Evolutionary conservation across 2,113 vertebrate species (phyloP).

Genomic region (Rhabdomys dilectus): DNA sequence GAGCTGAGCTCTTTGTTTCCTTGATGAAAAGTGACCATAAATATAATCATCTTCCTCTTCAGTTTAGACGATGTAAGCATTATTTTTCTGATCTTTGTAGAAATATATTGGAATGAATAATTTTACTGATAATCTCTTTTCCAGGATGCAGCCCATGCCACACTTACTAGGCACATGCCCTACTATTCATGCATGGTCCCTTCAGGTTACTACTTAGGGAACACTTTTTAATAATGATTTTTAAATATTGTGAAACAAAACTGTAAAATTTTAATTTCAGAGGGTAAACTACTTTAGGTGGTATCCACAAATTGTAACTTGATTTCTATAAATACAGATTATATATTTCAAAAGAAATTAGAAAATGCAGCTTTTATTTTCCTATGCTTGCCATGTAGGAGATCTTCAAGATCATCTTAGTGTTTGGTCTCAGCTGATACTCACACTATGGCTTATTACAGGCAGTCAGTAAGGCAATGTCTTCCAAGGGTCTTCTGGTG

Average conservation of each 20-base stretch:
- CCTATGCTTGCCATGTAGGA: not conserved
- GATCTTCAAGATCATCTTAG: not conserved
- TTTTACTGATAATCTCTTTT: conserved; percentile 10
- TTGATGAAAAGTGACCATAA: conserved; percentile 21
- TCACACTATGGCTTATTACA: not conserved
- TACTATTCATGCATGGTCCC: not conserved
- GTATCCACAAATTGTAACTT: not conserved
- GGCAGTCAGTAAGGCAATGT: not conserved
- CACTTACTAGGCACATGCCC: not conserved
- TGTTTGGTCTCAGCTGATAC: not conserved
- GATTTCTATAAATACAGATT: conserved; percentile 10
- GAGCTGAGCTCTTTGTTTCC: not conserved
- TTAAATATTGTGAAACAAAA: conserved; percentile 59
- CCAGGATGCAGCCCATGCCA: not conserved
- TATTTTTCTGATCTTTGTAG: not conserved
- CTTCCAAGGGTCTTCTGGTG: not conserved
- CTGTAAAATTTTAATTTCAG: not conserved
- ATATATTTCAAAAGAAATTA: conserved; percentile 44
- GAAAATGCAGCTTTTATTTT: conserved; percentile 46
- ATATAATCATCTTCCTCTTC: conserved; percentile 9
- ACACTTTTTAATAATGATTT: conserved; percentile 37
- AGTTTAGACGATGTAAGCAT: conserved; percentile 15
- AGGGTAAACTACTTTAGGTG: conserved; percentile 9
- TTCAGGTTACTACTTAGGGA: not conserved
- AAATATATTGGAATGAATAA: not conserved